phyloP scores from a whole-genome alignment of 2,113 vertebrate species.

The Psilopsiagon aymara region DNA sequence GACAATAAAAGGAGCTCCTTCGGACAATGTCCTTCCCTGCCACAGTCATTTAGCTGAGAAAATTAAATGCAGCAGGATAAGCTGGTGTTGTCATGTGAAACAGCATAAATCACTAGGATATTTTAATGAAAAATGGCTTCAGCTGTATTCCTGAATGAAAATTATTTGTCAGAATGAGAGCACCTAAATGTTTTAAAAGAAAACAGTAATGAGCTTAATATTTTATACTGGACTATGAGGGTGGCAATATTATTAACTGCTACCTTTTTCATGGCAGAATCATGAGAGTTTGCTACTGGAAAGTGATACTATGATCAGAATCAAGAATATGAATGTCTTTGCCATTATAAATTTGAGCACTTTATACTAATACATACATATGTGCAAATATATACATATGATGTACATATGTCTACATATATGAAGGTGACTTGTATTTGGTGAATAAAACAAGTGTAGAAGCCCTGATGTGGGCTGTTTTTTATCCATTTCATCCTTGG shows the following conservation, averaged over 20 bases:
- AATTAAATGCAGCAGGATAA: background rate
- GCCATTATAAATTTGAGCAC: background rate
- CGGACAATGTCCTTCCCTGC: background rate
- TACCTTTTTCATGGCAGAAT: background rate
- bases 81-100: background rate
- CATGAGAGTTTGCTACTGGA: background rate
- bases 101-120: background rate
- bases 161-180: background rate
- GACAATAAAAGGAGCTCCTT: background rate
- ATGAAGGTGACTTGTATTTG: background rate
- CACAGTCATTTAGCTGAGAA: background rate
- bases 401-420: background rate
- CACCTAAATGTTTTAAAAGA: background rate
- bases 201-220: background rate
- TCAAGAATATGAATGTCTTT: background rate
- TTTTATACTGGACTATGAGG: background rate
- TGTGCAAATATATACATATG: background rate
- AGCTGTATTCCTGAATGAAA: background rate
- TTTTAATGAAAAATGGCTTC: slow-evolving; percentile 3
- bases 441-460: background rate
- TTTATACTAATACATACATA: background rate
- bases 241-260: background rate
- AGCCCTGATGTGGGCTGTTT: background rate
- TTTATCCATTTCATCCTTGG: background rate
- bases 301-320: background rate